Evolutionary conservation across 2,113 vertebrate species (phyloP).

Genomic region (Tylochromis polylepis): DNA sequence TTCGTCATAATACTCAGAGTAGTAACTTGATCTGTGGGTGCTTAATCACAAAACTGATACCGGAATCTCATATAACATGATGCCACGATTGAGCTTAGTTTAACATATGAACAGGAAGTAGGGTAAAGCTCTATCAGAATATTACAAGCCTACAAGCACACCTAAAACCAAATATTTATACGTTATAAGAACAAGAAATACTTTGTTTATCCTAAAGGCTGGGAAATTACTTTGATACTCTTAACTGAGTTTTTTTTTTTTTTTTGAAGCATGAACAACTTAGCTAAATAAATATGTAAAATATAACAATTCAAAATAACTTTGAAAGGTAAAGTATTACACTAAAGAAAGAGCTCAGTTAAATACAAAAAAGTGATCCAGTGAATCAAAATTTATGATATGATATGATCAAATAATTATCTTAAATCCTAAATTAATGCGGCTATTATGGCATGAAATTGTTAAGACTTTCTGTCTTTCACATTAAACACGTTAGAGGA

Average conservation of each 20-base stretch:
- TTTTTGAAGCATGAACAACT: rapidly evolving
- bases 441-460: rapidly evolving
- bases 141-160: neutral
- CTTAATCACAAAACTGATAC: too few species aligned
- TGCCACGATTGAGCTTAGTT: neutral
- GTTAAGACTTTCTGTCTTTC: neutral
- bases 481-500: neutral
- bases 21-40: too few species aligned
- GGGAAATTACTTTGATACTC: neutral
- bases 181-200: rapidly evolving
- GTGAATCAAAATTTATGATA: neutral
- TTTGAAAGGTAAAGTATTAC: neutral
- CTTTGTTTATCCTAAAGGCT: neutral
- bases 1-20: too few species aligned
- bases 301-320: neutral
- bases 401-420: neutral
- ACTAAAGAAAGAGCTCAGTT: neutral
- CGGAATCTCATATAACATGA: too few species aligned
- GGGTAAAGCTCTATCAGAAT: neutral
- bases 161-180: neutral
- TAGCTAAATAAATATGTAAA: neutral
- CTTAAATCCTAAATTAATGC: neutral
- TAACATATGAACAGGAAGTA: neutral
- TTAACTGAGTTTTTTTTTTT: neutral
- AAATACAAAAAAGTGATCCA: neutral